These are phyloP conservation scores for Erannis defoliaria DNA, from an alignment of 2,888 invertebrate species.

Conservation along the genomic window DNA sequence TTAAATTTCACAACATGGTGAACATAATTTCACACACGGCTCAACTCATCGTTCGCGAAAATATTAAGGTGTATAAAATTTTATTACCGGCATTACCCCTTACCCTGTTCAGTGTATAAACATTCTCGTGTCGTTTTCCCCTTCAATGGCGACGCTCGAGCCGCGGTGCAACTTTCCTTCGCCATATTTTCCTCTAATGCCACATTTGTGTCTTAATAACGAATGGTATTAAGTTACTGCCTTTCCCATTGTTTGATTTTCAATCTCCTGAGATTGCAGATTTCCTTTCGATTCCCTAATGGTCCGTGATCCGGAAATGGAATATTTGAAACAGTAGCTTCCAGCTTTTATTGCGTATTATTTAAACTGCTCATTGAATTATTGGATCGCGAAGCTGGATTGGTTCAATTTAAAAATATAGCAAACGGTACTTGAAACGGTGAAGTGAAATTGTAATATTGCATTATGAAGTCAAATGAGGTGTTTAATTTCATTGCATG, in stretches of 20 bases:
- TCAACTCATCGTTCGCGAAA: constrained; percentile 82
- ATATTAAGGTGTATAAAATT: constrained; percentile 85
- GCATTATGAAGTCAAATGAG: constrained; percentile 74
- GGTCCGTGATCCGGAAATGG: constrained; percentile 64
- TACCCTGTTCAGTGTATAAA: constrained; percentile 76
- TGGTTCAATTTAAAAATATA: constrained; percentile 58
- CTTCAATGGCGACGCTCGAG: constrained; percentile 46
- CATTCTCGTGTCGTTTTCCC: constrained; percentile 74
- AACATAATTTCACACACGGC: constrained; percentile 82
- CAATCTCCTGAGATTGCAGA: constrained; percentile 76
- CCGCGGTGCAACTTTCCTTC: constrained; percentile 61
- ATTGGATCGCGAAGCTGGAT: constrained; percentile 52
- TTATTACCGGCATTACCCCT: constrained; percentile 82
- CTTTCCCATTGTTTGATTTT: constrained; percentile 80
- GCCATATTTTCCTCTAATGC: constrained; percentile 78
- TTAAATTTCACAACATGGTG: constrained; percentile 63
- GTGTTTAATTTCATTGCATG: constrained; percentile 72
- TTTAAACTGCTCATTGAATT: constrained; percentile 69
- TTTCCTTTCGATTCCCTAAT: constrained; percentile 72
- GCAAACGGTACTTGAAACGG: constrained; percentile 51
- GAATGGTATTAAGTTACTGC: constrained; percentile 78
- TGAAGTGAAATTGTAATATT: constrained; percentile 63
- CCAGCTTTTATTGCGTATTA: constrained; percentile 64
- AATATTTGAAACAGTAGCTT: constrained; percentile 70
- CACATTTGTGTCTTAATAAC: constrained; percentile 83